phyloP scores from a whole-genome alignment of 2,888 invertebrate species.

The Physocephala rufipes region DNA sequence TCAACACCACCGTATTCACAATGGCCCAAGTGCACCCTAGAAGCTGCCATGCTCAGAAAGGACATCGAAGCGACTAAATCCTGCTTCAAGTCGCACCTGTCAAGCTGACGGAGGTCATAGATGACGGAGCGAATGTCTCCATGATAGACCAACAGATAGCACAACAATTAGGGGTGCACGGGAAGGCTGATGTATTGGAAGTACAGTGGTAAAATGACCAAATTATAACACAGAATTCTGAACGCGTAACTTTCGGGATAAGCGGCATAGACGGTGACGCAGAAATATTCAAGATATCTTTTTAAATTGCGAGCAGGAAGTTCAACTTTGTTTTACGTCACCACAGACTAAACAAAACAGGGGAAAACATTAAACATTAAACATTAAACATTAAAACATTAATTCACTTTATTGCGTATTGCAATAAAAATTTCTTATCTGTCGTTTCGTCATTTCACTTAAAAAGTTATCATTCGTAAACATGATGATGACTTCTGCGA shows the following conservation, averaged over 20 bases:
- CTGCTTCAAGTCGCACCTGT: constrained; percentile 31
- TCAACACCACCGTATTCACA: neutral
- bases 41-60: constrained; percentile 24
- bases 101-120: constrained; percentile 19
- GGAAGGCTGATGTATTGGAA: constrained; percentile 17
- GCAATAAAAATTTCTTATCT: too few species aligned
- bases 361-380: too few species aligned
- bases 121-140: constrained; percentile 27
- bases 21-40: constrained; percentile 2
- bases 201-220: constrained; percentile 27
- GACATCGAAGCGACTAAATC: neutral
- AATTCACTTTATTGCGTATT: too few species aligned
- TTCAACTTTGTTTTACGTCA: too few species aligned
- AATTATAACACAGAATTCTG: constrained; percentile 10
- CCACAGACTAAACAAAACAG: too few species aligned
- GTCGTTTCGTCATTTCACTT: constrained; percentile 50
- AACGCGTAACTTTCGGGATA: constrained; percentile 6
- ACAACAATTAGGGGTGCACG: constrained; percentile 20
- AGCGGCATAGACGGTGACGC: constrained; percentile 6
- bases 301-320: too few species aligned
- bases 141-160: constrained; percentile 15
- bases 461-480: constrained; percentile 35
- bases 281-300: constrained; percentile 15
- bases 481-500: constrained; percentile 31
- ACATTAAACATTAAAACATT: too few species aligned